A percentile compares a stretch with the other conserved stretches of the same genome.
phyloP scores from a whole-genome alignment of 2,113 vertebrate species.

The Maccullochella peelii region DNA sequence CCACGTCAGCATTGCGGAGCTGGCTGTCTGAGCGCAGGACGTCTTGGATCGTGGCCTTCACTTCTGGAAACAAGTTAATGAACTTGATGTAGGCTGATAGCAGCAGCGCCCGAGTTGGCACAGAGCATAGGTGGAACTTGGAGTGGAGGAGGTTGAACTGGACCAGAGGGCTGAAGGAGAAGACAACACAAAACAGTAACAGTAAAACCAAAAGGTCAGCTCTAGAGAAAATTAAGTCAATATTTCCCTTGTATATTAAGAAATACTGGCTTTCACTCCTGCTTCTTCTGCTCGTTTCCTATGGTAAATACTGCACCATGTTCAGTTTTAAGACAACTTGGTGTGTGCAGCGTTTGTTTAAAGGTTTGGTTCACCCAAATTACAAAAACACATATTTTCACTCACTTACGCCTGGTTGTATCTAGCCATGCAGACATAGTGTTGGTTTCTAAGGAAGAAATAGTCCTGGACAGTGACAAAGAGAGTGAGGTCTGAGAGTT shows the following conservation, averaged over 20 bases:
- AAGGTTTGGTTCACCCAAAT: neutral
- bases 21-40: slow-evolving; percentile 92
- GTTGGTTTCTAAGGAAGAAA: neutral
- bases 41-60: slow-evolving; percentile 91
- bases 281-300: neutral
- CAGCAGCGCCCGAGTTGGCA: slow-evolving; percentile 89
- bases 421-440: neutral
- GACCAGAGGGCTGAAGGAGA: slow-evolving; percentile 85
- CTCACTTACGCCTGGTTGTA: neutral
- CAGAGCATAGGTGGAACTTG: slow-evolving; percentile 93
- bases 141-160: slow-evolving; percentile 93
- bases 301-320: neutral
- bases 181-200: neutral
- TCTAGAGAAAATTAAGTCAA: neutral
- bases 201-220: neutral
- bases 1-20: slow-evolving; percentile 91
- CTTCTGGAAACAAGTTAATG: slow-evolving; percentile 93
- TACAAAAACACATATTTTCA: neutral
- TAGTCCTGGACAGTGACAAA: neutral
- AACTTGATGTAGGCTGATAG: slow-evolving; percentile 94
- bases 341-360: neutral
- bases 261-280: neutral
- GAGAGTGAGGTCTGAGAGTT: neutral
- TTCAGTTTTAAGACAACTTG: neutral
- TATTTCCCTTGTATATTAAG: neutral